These are phyloP conservation scores for Nephila pilipes DNA, from an alignment of 1,140 invertebrate genomes.

Conservation along the genomic window DNA sequence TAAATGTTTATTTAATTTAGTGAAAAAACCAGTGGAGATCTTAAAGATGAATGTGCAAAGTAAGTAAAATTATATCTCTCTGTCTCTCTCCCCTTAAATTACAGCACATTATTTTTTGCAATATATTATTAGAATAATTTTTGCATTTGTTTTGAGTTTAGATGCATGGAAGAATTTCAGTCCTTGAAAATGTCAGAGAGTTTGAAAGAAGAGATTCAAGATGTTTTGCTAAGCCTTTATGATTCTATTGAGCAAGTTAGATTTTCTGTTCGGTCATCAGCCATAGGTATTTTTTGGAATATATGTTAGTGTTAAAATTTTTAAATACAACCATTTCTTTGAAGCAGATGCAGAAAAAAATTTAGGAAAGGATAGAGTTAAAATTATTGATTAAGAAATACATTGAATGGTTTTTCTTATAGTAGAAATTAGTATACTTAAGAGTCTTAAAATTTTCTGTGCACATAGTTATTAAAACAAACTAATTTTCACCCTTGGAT, in stretches of 20 bases:
- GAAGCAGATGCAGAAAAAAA: background rate
- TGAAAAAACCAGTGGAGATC: constrained; percentile 39
- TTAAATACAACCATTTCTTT: too few relatives aligned
- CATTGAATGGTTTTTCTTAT: too few relatives aligned
- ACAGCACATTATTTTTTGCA: background rate
- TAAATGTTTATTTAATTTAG: constrained; percentile 28
- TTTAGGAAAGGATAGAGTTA: too few relatives aligned
- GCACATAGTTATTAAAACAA: too few relatives aligned
- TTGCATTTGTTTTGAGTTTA: background rate
- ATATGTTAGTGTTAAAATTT: too few relatives aligned
- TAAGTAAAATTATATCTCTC: constrained; percentile 24
- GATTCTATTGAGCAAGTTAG: constrained; percentile 11
- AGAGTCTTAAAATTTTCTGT: too few relatives aligned
- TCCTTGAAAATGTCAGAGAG: background rate
- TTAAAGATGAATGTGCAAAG: constrained; percentile 54
- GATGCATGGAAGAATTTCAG: constrained; percentile 57
- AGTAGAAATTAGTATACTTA: too few relatives aligned
- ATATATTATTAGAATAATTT: background rate
- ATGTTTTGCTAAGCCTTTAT: background rate
- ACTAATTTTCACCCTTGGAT: too few relatives aligned
- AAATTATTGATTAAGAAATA: too few relatives aligned
- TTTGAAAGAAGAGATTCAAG: constrained; percentile 43
- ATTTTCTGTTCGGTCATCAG: constrained; percentile 85
- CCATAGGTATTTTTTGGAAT: constrained; percentile 80
- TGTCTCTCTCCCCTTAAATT: background rate